These are phyloP conservation scores for Toxonevra muliebris DNA, from an alignment of 2,888 invertebrate species.

Conservation along the genomic window DNA sequence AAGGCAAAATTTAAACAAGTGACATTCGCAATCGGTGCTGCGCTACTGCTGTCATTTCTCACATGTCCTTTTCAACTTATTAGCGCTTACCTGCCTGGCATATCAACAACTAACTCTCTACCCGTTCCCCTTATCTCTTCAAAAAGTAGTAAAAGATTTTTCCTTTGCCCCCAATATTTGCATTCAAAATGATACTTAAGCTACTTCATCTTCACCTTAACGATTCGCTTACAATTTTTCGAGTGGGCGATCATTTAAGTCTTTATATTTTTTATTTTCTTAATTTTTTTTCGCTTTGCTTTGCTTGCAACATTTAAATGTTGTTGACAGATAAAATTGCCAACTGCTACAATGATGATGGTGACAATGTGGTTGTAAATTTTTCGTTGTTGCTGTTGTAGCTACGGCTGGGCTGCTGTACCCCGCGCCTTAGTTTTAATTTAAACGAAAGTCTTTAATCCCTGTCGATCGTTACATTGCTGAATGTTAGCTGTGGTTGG, in stretches of 20 bases:
- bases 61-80: no score
- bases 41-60: no score
- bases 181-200: no score
- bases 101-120: no score
- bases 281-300: slow-evolving; percentile 1
- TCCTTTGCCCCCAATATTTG: no score
- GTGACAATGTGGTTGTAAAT: background rate
- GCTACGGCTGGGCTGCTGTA: background rate
- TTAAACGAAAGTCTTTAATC: slow-evolving; percentile 2
- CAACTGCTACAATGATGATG: slow-evolving; percentile 10
- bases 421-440: background rate
- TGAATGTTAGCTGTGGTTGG: slow-evolving; percentile 20
- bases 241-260: slow-evolving; percentile 45
- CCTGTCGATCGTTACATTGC: background rate
- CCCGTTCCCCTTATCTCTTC: no score
- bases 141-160: no score
- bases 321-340: slow-evolving; percentile 48
- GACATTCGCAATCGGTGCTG: no score
- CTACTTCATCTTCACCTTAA: no score
- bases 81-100: no score
- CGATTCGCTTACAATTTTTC: slow-evolving; percentile 4
- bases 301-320: slow-evolving; percentile 41
- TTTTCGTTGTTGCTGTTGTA: background rate
- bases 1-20: no score
- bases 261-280: slow-evolving; percentile 19